phyloP scores from a whole-genome alignment of 2,113 vertebrate species.

The Chaetorhynchus papuensis region DNA sequence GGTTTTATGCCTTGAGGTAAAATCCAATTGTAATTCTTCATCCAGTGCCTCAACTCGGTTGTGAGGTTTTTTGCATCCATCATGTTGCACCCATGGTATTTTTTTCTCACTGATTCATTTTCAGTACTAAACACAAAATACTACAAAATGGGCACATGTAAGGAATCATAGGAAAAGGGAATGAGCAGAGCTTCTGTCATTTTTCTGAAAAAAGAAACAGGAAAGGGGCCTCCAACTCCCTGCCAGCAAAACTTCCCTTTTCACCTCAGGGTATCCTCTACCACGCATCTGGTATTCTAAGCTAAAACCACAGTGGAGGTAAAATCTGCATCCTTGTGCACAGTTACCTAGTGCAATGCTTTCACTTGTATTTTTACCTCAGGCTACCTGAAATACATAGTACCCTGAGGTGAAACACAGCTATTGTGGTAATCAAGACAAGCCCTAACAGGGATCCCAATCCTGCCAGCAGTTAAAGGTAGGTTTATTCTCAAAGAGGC shows the following conservation, averaged over 20 bases:
- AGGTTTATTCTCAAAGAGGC: not conserved
- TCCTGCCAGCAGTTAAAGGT: not conserved
- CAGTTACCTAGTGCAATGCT: not conserved
- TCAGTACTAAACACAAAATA: slow-evolving; percentile 1
- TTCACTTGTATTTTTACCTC: slow-evolving; percentile 21
- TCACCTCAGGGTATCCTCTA: slow-evolving; percentile 5
- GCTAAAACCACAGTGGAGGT: not conserved
- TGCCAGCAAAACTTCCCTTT: not conserved
- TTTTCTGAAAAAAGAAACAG: not conserved
- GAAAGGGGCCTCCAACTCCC: not conserved
- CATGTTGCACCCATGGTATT: not conserved
- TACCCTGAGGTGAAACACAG: slow-evolving; percentile 34
- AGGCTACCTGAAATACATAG: slow-evolving; percentile 5
- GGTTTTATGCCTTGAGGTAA: slow-evolving; percentile 36
- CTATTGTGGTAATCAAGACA: not conserved
- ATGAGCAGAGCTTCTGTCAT: not conserved
- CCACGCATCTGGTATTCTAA: not conserved
- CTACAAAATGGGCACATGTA: not conserved
- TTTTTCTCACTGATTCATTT: not conserved
- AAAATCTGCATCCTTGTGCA: not conserved
- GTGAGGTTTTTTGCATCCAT: slow-evolving; percentile 9
- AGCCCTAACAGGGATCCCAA: not conserved
- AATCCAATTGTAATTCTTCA: slow-evolving; percentile 13
- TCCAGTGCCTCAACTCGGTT: not conserved
- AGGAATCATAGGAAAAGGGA: not conserved